Evolutionary conservation across 2,113 vertebrate species (phyloP).

Genomic region (Oreochromis aureus): DNA sequence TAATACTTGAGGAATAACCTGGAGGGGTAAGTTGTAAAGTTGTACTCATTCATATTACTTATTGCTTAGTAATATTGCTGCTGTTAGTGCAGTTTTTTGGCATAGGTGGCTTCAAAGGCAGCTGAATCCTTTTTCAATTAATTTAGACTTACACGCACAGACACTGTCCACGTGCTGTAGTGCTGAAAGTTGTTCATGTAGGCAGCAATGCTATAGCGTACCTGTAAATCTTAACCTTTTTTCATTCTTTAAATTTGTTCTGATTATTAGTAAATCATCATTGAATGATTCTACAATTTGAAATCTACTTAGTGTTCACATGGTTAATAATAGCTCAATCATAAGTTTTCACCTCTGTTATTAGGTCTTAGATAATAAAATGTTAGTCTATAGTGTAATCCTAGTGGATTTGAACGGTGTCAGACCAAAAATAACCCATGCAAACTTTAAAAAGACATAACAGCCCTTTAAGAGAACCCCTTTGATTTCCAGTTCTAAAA

Average conservation of each 20-base stretch:
- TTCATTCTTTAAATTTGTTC: neutral
- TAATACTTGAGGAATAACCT: constrained; percentile 34
- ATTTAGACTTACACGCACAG: neutral
- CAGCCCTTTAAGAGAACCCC: neutral
- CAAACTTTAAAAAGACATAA: neutral
- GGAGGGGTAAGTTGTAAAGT: constrained; percentile 60
- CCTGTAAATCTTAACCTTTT: neutral
- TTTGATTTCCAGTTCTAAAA: neutral
- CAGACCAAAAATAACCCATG: neutral
- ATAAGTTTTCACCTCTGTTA: neutral
- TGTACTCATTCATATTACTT: neutral
- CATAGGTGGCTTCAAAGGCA: neutral
- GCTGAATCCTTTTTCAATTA: neutral
- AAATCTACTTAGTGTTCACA: neutral
- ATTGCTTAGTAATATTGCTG: neutral
- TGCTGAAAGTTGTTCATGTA: constrained; percentile 15
- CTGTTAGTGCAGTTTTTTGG: neutral
- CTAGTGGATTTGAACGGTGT: neutral
- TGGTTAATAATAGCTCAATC: neutral
- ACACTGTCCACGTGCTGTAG: constrained; percentile 18
- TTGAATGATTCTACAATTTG: neutral
- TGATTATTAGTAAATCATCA: neutral
- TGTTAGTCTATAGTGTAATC: neutral
- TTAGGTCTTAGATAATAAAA: neutral
- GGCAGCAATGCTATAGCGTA: neutral